These are phyloP conservation scores for Anodontia alba DNA, from an alignment of 2,888 invertebrate genomes.

Conservation along the genomic window DNA sequence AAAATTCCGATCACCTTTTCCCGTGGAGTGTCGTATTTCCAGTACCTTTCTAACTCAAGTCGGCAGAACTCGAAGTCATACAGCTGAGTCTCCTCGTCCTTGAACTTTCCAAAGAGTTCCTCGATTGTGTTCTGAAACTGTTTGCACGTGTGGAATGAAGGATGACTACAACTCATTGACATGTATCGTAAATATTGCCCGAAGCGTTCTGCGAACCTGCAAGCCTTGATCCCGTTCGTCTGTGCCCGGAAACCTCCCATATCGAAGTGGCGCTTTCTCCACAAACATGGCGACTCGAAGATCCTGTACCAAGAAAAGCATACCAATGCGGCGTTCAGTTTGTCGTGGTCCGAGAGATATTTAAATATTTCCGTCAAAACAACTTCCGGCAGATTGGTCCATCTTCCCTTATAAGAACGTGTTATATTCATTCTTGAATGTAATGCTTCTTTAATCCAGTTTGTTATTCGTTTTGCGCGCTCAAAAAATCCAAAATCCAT, in stretches of 20 bases:
- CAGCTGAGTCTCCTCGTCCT: constrained; percentile 56
- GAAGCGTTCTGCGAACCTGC: constrained; percentile 68
- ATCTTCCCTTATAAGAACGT: constrained; percentile 23
- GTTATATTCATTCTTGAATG: background rate
- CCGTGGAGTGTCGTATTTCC: constrained; percentile 74
- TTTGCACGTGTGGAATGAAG: constrained; percentile 71
- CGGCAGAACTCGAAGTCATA: constrained; percentile 69
- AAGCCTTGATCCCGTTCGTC: constrained; percentile 56
- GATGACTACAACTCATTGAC: constrained; percentile 72
- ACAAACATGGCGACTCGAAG: constrained; percentile 69
- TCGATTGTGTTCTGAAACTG: constrained; percentile 72
- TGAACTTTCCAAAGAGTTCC: constrained; percentile 67
- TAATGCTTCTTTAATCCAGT: background rate
- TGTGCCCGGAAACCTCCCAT: constrained; percentile 69
- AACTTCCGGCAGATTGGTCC: constrained; percentile 68
- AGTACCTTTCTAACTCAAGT: constrained; percentile 75
- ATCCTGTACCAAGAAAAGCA: constrained; percentile 67
- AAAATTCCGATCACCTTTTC: constrained; percentile 70
- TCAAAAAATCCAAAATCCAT: constrained; percentile 11
- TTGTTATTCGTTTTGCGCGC: constrained; percentile 7
- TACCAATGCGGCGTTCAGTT: constrained; percentile 58
- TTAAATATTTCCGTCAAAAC: constrained; percentile 67
- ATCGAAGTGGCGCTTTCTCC: constrained; percentile 69
- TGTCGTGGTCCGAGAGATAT: constrained; percentile 65
- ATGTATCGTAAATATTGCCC: constrained; percentile 68